These are phyloP conservation scores for Brachionus calyciflorus DNA, from an alignment of 1,140 invertebrate genomes.

Conservation along the genomic window DNA sequence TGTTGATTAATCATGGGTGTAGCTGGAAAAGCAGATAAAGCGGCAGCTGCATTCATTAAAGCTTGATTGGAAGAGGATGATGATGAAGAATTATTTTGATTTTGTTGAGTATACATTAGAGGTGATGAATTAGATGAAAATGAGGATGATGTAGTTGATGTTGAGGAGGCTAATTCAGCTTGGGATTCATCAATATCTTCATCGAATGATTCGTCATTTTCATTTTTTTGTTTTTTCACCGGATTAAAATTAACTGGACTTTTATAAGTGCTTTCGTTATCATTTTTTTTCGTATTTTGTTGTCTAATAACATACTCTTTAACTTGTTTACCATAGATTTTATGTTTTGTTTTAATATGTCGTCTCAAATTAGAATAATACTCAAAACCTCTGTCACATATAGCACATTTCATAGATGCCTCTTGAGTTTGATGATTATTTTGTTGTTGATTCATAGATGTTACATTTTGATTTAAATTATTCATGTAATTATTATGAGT, in stretches of 20 bases:
- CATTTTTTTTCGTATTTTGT: not conserved
- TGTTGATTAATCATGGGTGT: conserved; percentile 20
- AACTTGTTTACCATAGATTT: conserved; percentile 46
- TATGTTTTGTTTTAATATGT: conserved; percentile 45
- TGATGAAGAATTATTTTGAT: not conserved
- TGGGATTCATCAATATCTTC: conserved; percentile 25
- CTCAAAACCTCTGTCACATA: conserved; percentile 45
- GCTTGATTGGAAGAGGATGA: conserved; percentile 28
- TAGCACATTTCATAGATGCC: conserved; percentile 44
- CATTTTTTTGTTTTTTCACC: conserved; percentile 34
- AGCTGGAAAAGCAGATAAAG: not conserved
- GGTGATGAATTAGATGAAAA: not conserved
- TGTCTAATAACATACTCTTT: conserved; percentile 47
- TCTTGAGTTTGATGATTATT: too few relatives aligned
- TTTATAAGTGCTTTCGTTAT: not conserved
- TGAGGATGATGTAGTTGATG: conserved; percentile 32
- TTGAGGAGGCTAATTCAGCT: conserved; percentile 14
- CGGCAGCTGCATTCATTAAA: conserved; percentile 29
- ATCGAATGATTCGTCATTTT: conserved; percentile 9
- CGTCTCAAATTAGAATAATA: conserved; percentile 43
- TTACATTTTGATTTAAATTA: not conserved
- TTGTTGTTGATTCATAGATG: not conserved
- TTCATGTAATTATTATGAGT: not conserved
- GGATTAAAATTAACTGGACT: not conserved
- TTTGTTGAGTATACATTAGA: not conserved